phyloP scores from a whole-genome alignment of 2,797 vertebrate genomes.

The Pseudochirops corinnae region DNA sequence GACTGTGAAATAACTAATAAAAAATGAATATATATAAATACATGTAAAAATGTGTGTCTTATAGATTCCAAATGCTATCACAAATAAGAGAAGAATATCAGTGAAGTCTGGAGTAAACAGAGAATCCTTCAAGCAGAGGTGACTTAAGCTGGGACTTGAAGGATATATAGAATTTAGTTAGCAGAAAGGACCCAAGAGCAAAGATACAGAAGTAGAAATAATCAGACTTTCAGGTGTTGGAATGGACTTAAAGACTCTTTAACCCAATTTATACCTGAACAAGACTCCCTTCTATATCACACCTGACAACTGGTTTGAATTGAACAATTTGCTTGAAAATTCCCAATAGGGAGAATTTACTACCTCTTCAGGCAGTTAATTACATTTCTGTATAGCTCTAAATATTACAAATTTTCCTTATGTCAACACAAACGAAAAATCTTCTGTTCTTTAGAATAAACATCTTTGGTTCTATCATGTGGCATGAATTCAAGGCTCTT shows the following conservation, averaged over 20 bases:
- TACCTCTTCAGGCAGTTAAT: neutral
- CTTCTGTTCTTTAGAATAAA: neutral
- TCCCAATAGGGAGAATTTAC: neutral
- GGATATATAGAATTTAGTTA: neutral
- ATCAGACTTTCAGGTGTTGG: neutral
- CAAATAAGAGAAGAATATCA: neutral
- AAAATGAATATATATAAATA: neutral
- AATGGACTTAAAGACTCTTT: neutral
- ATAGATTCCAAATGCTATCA: neutral
- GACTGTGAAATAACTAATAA: neutral
- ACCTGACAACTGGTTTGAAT: neutral
- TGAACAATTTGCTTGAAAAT: neutral
- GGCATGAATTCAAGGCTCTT: neutral
- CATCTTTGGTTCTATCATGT: neutral
- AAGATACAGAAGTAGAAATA: neutral
- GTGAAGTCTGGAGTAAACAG: neutral
- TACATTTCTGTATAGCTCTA: neutral
- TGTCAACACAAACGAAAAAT: neutral
- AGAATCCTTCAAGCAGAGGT: neutral
- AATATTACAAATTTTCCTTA: neutral
- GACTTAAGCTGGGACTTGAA: neutral
- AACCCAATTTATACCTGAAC: neutral
- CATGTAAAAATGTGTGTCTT: neutral
- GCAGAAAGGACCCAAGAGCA: neutral
- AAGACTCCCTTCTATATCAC: neutral